A percentile compares a stretch with the other conserved stretches of the same genome.
Evolutionary conservation across 2,888 invertebrate genomes (phyloP).

Genomic region (Camptogramma bilineatum): DNA sequence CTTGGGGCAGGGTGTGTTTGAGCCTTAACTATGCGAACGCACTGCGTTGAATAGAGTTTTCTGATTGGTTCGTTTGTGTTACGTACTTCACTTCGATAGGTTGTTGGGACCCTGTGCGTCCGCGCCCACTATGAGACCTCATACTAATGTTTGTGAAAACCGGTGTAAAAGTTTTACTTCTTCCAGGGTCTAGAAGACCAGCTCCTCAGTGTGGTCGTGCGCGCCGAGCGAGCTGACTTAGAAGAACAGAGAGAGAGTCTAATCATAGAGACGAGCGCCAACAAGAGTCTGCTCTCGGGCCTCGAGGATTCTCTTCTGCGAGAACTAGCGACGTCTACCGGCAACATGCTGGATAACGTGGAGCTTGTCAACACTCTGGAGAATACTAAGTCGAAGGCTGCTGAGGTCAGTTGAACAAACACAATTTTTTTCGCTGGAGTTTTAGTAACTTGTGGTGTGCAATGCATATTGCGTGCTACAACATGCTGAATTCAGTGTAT

Average conservation of each 20-base stretch:
- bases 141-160: neutral
- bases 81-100: too few species aligned
- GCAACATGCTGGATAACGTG: slow-evolving; percentile 96
- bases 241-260: slow-evolving; percentile 94
- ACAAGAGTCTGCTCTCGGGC: slow-evolving; percentile 92
- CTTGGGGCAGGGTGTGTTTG: too few species aligned
- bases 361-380: slow-evolving; percentile 94
- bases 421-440: too few species aligned
- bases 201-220: slow-evolving; percentile 94
- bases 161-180: neutral
- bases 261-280: slow-evolving; percentile 93
- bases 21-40: too few species aligned
- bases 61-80: too few species aligned
- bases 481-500: too few species aligned
- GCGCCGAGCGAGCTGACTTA: slow-evolving; percentile 93
- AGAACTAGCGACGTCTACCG: slow-evolving; percentile 94
- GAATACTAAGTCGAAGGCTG: slow-evolving; percentile 94
- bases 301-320: slow-evolving; percentile 94
- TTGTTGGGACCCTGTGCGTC: too few species aligned
- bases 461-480: too few species aligned
- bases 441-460: too few species aligned
- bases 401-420: slow-evolving; percentile 87
- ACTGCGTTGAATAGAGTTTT: too few species aligned
- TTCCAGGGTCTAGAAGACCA: slow-evolving; percentile 94
- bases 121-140: too few species aligned